Base-by-base conservation (phyloP, 2,113 vertebrate species). In the Donacobius atricapilla region DNA sequence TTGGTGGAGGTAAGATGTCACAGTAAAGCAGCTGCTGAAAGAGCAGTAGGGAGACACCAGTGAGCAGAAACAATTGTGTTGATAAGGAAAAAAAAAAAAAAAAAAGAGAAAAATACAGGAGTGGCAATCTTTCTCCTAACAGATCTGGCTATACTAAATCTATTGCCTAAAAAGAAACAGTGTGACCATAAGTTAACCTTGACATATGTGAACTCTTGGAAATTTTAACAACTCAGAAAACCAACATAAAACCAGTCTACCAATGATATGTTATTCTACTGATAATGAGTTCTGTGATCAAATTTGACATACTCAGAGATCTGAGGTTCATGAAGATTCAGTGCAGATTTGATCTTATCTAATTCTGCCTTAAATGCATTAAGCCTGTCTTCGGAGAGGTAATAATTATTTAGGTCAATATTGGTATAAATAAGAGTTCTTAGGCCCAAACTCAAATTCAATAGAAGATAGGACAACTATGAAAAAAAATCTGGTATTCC, bases 1-100 rank as follows among this genome's bases (percentile, higher is more conserved):
- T 97, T 96, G 88, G 66, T 97, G 93, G 94, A 97, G 90, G 95
- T 96, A 96, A 95, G 90, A 82, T 97, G 70, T 91, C 96, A 97
- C 94, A 90, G 61, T 92, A 88, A 97, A 97, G 79, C 79, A 96
- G 93, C 88, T 97, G 78, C 82, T 91, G 86, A 94, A 93, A 96
- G 73, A 95, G 91, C 92, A 85, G 94, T 75, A 82, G 69, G 93
- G 60, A 97, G 70, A 51, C 61, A 86, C 57, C 77, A 94, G 76
- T 70, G 89, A 89, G 35, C 61, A 90, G 90, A 95, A 95, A 95
- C 64, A 90, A 89, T 93, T 79, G 81, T 95, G 82, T 64, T 88
- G 58, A 89, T 85, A 40, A 70, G 69, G 76, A 78, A 82, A 68
- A 89, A 83, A 73, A 78, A 13, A 8, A 7, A 10, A 15, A 7